These are phyloP conservation scores for Dromaius novaehollandiae DNA, from an alignment of 2,113 vertebrate genomes.

Conservation along the genomic window DNA sequence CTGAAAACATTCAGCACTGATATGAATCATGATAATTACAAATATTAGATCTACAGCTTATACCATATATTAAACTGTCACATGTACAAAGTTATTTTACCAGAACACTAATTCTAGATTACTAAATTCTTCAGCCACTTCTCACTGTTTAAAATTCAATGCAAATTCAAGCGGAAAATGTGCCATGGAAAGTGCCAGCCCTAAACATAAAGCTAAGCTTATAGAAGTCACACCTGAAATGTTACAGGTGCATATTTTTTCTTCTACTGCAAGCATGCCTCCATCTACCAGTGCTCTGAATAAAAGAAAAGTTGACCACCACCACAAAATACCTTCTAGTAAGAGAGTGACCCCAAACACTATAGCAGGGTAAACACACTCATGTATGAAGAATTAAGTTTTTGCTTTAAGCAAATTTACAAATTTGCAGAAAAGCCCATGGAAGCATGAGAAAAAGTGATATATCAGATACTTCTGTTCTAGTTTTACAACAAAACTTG, in stretches of 20 bases:
- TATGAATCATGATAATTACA: neutral
- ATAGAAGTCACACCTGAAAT: neutral
- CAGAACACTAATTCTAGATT: neutral
- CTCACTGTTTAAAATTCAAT: neutral
- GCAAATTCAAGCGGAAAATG: neutral
- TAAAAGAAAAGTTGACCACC: neutral
- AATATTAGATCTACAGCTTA: neutral
- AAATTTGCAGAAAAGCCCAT: accelerated
- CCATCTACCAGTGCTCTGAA: neutral
- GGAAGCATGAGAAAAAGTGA: neutral
- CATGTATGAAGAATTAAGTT: neutral
- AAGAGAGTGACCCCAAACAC: neutral
- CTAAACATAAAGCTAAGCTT: neutral
- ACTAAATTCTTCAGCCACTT: neutral
- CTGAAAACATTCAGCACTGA: neutral
- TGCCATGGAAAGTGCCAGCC: accelerated
- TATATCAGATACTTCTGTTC: neutral
- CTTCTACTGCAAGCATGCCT: neutral
- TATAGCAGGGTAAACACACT: neutral
- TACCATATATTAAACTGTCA: neutral
- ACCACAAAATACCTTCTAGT: neutral
- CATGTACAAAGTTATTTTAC: neutral
- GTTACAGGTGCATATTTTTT: neutral
- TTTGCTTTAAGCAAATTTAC: neutral
- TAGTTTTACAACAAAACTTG: neutral